Conservation (phyloP, 2,797 vertebrate species). For the Squalus acanthias region DNA sequence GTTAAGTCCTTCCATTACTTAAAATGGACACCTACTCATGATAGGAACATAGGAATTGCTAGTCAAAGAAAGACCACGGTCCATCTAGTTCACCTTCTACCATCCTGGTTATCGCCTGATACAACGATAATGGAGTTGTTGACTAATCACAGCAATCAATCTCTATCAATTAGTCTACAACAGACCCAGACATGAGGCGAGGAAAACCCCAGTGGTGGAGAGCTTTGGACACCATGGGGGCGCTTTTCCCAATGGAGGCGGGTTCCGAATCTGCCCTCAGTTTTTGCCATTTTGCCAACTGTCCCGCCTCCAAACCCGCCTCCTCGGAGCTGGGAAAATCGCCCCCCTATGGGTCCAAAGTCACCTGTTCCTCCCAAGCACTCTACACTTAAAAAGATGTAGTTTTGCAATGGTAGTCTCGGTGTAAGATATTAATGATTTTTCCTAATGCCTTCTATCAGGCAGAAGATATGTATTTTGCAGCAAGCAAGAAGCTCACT, state of each 20-base stretch:
- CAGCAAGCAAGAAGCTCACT: background rate
- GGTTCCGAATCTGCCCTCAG: no score
- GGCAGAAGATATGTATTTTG: background rate
- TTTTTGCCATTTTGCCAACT: no score
- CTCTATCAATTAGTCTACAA: background rate
- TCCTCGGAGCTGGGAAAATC: no score
- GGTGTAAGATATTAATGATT: background rate
- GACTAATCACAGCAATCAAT: background rate
- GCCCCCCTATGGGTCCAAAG: background rate
- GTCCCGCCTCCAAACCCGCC: no score
- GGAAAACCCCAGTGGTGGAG: background rate
- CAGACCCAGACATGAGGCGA: background rate
- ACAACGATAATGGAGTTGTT: background rate
- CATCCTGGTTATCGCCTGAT: background rate
- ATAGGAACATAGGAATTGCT: background rate
- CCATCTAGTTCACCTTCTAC: background rate
- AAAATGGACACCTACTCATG: background rate
- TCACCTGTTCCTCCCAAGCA: background rate
- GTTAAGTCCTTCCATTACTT: background rate
- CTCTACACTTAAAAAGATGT: no score
- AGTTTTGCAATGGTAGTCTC: background rate
- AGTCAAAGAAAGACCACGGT: background rate
- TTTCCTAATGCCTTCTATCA: background rate
- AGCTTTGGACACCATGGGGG: background rate
- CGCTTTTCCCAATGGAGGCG: no score